phyloP scores from a whole-genome alignment of 2,113 vertebrate species.

The Seriola quinqueradiata region DNA sequence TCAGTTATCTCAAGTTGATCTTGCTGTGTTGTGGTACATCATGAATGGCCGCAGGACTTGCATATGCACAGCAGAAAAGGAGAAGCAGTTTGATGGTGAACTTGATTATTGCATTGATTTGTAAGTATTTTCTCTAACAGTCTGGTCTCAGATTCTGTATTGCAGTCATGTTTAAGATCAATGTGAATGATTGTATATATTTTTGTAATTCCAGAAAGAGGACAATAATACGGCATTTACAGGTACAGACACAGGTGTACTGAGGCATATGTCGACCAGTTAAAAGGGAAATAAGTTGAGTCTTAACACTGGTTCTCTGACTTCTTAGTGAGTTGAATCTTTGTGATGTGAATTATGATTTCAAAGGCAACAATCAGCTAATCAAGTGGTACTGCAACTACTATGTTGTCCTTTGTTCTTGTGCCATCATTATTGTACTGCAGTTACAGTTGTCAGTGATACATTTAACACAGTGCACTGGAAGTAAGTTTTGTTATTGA shows the following conservation, averaged over 20 bases:
- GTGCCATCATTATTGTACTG: constrained; percentile 4
- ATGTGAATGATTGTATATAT: background rate
- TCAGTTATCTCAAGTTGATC: background rate
- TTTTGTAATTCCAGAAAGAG: background rate
- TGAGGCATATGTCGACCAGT: background rate
- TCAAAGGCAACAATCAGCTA: background rate
- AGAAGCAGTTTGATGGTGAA: background rate
- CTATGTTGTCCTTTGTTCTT: background rate
- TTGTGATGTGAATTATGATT: constrained; percentile 6
- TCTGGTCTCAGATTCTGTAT: no score
- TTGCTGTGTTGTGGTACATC: background rate
- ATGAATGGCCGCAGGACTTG: background rate
- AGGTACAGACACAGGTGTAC: background rate
- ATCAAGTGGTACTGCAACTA: background rate
- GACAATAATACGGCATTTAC: background rate
- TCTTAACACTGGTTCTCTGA: background rate
- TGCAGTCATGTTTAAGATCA: background rate
- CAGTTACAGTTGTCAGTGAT: background rate
- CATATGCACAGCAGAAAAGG: background rate
- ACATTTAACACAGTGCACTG: background rate
- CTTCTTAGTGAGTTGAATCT: background rate
- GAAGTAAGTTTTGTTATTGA: constrained; percentile 5
- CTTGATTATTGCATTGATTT: no score
- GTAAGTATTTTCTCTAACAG: no score
- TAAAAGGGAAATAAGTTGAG: background rate